phyloP scores from a whole-genome alignment of 1,140 invertebrate species.

The Euschistus heros region DNA sequence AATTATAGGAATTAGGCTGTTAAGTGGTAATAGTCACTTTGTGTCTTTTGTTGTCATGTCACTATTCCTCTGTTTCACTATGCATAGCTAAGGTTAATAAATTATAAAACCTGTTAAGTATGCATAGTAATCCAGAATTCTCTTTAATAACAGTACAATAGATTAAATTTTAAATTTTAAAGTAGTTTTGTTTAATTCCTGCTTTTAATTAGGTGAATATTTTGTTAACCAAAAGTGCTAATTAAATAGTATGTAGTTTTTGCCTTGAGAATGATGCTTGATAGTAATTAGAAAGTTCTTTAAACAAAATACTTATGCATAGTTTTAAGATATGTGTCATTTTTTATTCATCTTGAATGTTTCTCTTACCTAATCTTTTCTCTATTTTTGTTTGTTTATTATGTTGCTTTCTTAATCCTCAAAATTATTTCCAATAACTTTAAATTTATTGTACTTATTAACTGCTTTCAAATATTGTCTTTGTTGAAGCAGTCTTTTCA shows the following conservation, averaged over 20 bases:
- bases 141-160: constrained; percentile 11
- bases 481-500: constrained; percentile 20
- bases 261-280: constrained; percentile 27
- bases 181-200: constrained; percentile 16
- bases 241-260: constrained; percentile 17
- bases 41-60: constrained; percentile 16
- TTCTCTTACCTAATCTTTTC: constrained; percentile 11
- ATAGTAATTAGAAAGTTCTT: constrained; percentile 22
- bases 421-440: constrained; percentile 4
- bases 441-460: constrained; percentile 17
- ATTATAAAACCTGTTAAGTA: not conserved
- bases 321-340: constrained; percentile 13
- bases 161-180: constrained; percentile 1
- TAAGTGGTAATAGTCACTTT: constrained; percentile 9
- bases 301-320: constrained; percentile 18
- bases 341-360: constrained; percentile 9
- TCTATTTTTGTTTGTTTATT: constrained; percentile 5
- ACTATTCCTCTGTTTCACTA: not conserved
- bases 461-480: constrained; percentile 24
- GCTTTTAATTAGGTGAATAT: constrained; percentile 14
- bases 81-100: not conserved
- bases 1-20: constrained; percentile 8
- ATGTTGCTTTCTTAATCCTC: constrained; percentile 19
- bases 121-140: not conserved
- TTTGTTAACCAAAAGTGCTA: constrained; percentile 11